Evolutionary conservation across 2,888 invertebrate species (phyloP), one percentile per base, ranked within the genome.

Genomic region (Hylaea fasciaria): DNA sequence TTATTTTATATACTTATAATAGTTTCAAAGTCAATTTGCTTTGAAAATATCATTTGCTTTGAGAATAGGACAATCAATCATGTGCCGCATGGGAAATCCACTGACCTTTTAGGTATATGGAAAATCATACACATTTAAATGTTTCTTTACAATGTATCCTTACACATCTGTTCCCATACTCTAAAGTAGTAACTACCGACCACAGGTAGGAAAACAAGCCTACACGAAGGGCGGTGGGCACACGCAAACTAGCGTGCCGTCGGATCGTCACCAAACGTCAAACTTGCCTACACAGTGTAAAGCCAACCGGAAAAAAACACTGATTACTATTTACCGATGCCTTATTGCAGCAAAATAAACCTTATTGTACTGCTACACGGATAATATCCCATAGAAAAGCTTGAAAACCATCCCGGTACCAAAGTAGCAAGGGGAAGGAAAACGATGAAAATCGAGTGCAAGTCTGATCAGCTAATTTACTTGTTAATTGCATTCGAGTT

Each of bases 231-330:
- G 84, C 76, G 76, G 65, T 44, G 57, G 63, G 66, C 63, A 43
- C 89, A 91, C 91, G 91, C 90, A 59, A 91, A 3, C 53, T 91
- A 49, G 89, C 91, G 89, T 91, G 91, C 85, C 85, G 86, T 47
- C 85, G 86, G 86, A 66, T 73, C 81, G 69, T 89, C 73, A 56
- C 51, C 67, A 69, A 69, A 77, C 76, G 54, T 47, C 75, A 72
- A 79, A 78, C 80, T 80, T 75, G 74, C 80, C 76, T 76, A 77
- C 71, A 73, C 78, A 77, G 81, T 75, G 75, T 77, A 78, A 80
- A 76, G 65, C 74, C 77, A 78, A 71, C 79, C 77, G 78, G 77
- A 74, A 77, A 81, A n/a, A 85, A 77, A 77, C 76, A 74, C 73
- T 78, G 74, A 78, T 72, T 74, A 78, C 69, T 71, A 65, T 68